Conservation (phyloP, 2,888 invertebrate genomes). For the Mayetiola destructor region DNA sequence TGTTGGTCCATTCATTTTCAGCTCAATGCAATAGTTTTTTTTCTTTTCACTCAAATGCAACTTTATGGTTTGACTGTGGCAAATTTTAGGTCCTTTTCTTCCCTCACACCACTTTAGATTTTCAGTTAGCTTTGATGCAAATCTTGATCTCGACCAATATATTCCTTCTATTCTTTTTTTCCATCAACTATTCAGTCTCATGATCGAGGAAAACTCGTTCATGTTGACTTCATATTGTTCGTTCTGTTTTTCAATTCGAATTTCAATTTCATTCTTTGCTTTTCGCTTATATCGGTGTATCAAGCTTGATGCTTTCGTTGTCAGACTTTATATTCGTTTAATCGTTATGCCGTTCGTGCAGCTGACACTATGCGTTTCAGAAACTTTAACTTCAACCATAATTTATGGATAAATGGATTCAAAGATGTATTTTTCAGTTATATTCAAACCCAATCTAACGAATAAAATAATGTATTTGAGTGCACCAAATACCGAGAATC, state of each 20-base stretch:
- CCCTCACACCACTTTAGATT: no score
- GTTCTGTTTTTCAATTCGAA: neutral
- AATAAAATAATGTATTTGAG: constrained; percentile 1
- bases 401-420: constrained; percentile 8
- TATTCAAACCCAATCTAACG: no score
- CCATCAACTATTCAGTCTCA: neutral
- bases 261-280: constrained; percentile 2
- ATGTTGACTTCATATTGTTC: neutral
- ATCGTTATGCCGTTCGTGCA: neutral
- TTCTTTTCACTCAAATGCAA: neutral
- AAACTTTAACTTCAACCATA: constrained; percentile 1
- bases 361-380: neutral
- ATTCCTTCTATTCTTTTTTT: no score
- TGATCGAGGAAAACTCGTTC: no score
- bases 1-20: no score
- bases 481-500: no score
- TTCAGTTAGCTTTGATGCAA: neutral
- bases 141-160: neutral
- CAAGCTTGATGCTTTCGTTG: no score
- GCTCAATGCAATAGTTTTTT: no score
- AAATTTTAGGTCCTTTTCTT: no score
- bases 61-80: no score
- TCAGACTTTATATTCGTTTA: no score
- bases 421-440: neutral
- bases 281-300: no score